phyloP scores from a whole-genome alignment of 2,888 invertebrate species.

The Pyrocoelia pectoralis region DNA sequence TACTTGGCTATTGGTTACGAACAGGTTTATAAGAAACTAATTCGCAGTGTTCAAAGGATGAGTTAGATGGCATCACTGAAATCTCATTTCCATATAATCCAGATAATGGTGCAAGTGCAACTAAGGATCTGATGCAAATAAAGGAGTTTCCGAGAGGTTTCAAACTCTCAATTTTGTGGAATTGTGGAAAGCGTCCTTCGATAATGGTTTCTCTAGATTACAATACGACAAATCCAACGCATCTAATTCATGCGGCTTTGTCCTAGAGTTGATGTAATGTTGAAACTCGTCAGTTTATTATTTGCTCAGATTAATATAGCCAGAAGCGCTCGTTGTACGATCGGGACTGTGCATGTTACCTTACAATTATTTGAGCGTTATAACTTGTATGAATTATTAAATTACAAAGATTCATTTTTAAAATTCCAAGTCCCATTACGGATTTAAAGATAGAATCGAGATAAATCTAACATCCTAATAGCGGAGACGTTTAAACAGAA shows the following conservation, averaged over 20 bases:
- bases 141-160: constrained; percentile 72
- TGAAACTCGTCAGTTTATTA: constrained; percentile 70
- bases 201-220: constrained; percentile 70
- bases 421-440: constrained; percentile 69
- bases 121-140: constrained; percentile 74
- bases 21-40: too few relatives aligned
- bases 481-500: constrained; percentile 74
- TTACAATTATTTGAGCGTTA: constrained; percentile 63
- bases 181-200: constrained; percentile 74
- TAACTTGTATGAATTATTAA: constrained; percentile 67
- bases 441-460: constrained; percentile 69
- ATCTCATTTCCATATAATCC: constrained; percentile 72
- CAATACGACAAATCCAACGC: constrained; percentile 74
- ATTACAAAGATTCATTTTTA: constrained; percentile 72
- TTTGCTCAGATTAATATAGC: constrained; percentile 68
- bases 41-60: constrained; percentile 70
- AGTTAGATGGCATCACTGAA: constrained; percentile 72
- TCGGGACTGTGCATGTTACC: constrained; percentile 70
- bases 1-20: too few relatives aligned
- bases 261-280: constrained; percentile 70
- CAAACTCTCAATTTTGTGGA: constrained; percentile 71
- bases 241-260: constrained; percentile 70
- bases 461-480: constrained; percentile 73
- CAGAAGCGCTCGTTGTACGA: constrained; percentile 66
- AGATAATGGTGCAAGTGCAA: constrained; percentile 70